These are phyloP conservation scores for Otolemur garnettii DNA, from an alignment of 2,113 vertebrate species.

Conservation along the genomic window DNA sequence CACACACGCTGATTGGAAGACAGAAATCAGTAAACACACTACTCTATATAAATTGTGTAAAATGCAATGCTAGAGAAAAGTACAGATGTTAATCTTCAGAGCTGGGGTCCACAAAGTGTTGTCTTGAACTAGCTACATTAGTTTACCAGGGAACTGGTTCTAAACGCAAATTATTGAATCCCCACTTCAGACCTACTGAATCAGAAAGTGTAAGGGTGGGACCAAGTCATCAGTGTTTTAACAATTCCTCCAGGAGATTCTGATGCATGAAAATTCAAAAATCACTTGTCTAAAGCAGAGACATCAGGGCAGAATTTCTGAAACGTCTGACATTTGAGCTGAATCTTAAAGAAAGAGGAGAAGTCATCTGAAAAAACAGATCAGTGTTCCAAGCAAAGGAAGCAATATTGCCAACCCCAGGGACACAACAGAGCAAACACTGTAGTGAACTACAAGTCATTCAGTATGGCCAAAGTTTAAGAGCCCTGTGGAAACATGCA, in stretches of 20 bases:
- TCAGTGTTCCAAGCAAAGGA: not conserved
- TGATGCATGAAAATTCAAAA: not conserved
- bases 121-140: not conserved
- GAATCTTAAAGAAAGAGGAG: not conserved
- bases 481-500: not conserved
- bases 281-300: not conserved
- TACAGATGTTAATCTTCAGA: not conserved
- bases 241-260: not conserved
- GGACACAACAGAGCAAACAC: not conserved
- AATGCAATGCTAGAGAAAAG: not conserved
- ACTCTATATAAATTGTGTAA: not conserved
- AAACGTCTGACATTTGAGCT: not conserved
- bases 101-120: not conserved
- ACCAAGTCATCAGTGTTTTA: rapidly evolving
- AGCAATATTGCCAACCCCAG: not conserved
- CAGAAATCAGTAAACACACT: not conserved
- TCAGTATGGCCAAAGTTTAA: not conserved
- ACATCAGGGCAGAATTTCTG: not conserved
- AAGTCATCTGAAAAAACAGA: not conserved
- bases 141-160: not conserved
- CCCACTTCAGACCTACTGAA: not conserved
- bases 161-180: not conserved
- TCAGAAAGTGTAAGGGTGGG: not conserved
- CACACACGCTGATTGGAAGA: not conserved
- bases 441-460: not conserved